These are phyloP conservation scores for Sphaerodactylus townsendi DNA, from an alignment of 2,113 vertebrate species.

Conservation along the genomic window DNA sequence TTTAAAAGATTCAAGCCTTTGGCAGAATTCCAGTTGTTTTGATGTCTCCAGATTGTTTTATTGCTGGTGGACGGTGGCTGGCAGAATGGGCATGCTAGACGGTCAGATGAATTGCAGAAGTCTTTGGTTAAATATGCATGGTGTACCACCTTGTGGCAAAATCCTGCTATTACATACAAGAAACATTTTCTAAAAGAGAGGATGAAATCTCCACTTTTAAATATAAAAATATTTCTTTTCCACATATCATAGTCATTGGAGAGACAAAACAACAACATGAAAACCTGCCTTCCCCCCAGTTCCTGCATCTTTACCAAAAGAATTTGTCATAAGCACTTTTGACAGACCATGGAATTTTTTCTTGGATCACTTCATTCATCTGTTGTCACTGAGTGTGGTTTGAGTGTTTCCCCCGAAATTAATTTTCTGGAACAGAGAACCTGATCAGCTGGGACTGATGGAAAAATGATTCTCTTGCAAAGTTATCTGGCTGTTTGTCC, in stretches of 20 bases:
- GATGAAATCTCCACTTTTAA: background rate
- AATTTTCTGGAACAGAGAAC: background rate
- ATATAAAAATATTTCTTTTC: constrained; percentile 25
- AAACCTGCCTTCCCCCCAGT: constrained; percentile 33
- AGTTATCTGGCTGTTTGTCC: constrained; percentile 31
- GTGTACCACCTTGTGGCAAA: constrained; percentile 92
- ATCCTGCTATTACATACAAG: constrained; percentile 80
- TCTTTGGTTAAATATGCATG: constrained; percentile 81
- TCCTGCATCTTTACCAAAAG: constrained; percentile 3
- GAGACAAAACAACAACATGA: constrained; percentile 22
- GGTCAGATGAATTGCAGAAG: constrained; percentile 73
- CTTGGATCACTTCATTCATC: constrained; percentile 19
- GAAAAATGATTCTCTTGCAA: background rate
- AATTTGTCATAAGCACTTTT: background rate
- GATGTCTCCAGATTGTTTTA: constrained; percentile 77
- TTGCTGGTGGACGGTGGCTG: constrained; percentile 71
- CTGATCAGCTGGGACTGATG: background rate
- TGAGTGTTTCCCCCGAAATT: background rate
- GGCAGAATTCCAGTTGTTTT: constrained; percentile 70
- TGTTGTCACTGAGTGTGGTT: constrained; percentile 11
- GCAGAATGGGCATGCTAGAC: constrained; percentile 70
- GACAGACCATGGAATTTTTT: background rate
- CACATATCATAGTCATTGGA: constrained; percentile 30
- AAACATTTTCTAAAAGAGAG: background rate
- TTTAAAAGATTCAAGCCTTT: constrained; percentile 47